phyloP scores from a whole-genome alignment of 2,797 vertebrate genomes.

The Kryptolebias ocellatus region DNA sequence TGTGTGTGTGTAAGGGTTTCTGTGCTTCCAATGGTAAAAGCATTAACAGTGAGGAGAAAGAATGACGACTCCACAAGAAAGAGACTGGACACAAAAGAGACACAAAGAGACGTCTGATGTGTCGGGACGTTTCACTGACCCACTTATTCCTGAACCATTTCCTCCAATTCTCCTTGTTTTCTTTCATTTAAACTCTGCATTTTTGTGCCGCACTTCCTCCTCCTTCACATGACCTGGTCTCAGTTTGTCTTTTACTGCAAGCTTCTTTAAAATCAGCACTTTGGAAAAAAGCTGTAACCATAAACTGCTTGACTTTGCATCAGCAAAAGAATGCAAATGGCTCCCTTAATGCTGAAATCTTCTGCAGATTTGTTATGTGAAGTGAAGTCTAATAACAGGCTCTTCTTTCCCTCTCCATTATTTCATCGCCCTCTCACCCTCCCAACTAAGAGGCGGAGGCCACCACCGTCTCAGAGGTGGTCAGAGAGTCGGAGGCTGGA shows the following conservation, averaged over 20 bases:
- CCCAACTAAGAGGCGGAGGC: slow-evolving; percentile 15
- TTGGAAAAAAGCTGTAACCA: slow-evolving; percentile 9
- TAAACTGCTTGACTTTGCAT: slow-evolving; percentile 53
- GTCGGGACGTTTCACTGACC: slow-evolving; percentile 25
- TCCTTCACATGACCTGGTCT: slow-evolving; percentile 23
- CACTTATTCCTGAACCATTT: slow-evolving; percentile 39
- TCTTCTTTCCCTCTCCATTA: slow-evolving; percentile 27
- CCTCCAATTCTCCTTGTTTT: slow-evolving; percentile 14
- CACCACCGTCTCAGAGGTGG: slow-evolving; percentile 16
- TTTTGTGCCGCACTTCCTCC: slow-evolving; percentile 17
- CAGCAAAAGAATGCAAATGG: slow-evolving; percentile 31
- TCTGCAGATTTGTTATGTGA: slow-evolving; percentile 31
- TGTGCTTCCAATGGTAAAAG: slow-evolving; percentile 58
- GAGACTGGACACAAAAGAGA: slow-evolving; percentile 38
- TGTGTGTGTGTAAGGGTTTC: slow-evolving; percentile 13
- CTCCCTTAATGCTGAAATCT: slow-evolving; percentile 29
- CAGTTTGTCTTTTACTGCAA: slow-evolving; percentile 11
- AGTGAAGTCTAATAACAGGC: slow-evolving; percentile 31
- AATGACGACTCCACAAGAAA: slow-evolving; percentile 35
- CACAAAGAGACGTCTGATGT: slow-evolving; percentile 44
- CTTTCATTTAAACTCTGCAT: slow-evolving; percentile 8
- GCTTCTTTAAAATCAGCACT: slow-evolving; percentile 5
- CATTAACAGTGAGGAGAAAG: slow-evolving; percentile 62
- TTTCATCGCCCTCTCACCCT: slow-evolving; percentile 33
- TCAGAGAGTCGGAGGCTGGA: slow-evolving; percentile 19